Conservation (phyloP, 2,888 invertebrate species). For the Lepidochrysops patricia region DNA sequence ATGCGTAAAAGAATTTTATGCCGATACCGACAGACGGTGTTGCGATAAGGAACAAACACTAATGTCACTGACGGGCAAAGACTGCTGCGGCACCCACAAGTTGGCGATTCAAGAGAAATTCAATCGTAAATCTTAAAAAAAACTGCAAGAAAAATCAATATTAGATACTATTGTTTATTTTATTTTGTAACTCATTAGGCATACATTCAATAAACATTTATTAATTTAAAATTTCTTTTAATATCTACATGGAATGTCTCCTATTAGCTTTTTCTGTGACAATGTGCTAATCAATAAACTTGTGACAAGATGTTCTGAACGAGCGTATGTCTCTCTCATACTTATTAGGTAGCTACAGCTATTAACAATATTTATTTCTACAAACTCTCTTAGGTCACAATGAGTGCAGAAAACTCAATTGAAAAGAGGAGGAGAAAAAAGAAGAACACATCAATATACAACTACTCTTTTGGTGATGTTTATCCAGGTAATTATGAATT, state of each 20-base stretch:
- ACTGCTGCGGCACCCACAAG: slow-evolving; percentile 60
- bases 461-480: slow-evolving; percentile 63
- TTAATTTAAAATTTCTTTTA: no score
- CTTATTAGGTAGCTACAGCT: no score
- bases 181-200: slow-evolving; percentile 65
- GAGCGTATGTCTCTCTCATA: no score
- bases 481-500: slow-evolving; percentile 76
- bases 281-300: no score
- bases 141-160: slow-evolving; percentile 30
- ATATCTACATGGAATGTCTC: no score
- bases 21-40: slow-evolving; percentile 59
- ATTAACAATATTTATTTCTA: not conserved
- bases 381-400: slow-evolving; percentile 21
- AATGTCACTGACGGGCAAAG: slow-evolving; percentile 46
- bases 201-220: slow-evolving; percentile 32
- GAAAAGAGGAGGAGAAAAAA: slow-evolving; percentile 55
- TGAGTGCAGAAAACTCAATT: slow-evolving; percentile 52
- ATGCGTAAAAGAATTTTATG: slow-evolving; percentile 54
- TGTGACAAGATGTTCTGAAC: no score
- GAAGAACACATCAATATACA: slow-evolving; percentile 59
- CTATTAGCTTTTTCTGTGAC: no score
- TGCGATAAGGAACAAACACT: slow-evolving; percentile 60
- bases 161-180: slow-evolving; percentile 44
- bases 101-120: slow-evolving; percentile 52
- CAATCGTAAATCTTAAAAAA: slow-evolving; percentile 27